Conservation (phyloP, 1,140 invertebrate genomes). For the Anoplolepis gracilipes region DNA sequence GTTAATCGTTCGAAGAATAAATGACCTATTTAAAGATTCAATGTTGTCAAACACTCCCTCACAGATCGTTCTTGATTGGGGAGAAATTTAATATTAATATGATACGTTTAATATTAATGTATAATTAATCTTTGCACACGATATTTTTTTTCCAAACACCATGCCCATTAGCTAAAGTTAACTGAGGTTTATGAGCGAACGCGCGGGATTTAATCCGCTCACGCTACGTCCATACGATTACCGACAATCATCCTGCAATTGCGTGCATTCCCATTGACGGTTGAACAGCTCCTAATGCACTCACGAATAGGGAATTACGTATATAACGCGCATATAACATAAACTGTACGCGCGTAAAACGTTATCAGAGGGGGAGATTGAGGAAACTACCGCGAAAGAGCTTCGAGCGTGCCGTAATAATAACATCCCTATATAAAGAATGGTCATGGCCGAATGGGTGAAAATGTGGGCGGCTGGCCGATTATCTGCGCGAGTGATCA, state of each 20-base stretch:
- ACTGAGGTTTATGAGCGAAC: not conserved
- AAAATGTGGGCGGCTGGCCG: slow-evolving; percentile 8
- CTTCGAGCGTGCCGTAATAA: slow-evolving; percentile 22
- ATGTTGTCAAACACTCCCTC: not conserved
- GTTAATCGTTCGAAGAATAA: slow-evolving; percentile 48
- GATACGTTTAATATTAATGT: slow-evolving; percentile 8
- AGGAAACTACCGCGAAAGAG: not conserved
- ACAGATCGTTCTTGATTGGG: not conserved
- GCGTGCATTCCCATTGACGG: slow-evolving; percentile 6
- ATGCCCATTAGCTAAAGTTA: slow-evolving; percentile 28
- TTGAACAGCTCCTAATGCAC: slow-evolving; percentile 20
- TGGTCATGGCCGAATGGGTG: slow-evolving; percentile 23
- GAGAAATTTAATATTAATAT: too few relatives aligned
- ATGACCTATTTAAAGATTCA: not conserved
- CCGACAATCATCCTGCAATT: slow-evolving; percentile 21
- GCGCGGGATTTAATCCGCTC: slow-evolving; percentile 22
- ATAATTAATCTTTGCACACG: not conserved
- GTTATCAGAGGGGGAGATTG: slow-evolving; percentile 42
- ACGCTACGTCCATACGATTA: slow-evolving; percentile 20
- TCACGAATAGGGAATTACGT: slow-evolving; percentile 32
- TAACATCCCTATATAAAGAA: slow-evolving; percentile 5
- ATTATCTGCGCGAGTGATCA: slow-evolving; percentile 59
- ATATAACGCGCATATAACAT: slow-evolving; percentile 16
- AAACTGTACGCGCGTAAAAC: not conserved
- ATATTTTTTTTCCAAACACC: not conserved